Evolutionary conservation across 2,888 invertebrate genomes (phyloP), one percentile per base, ranked within the genome.

Genomic region (Ochropleura plecta): DNA sequence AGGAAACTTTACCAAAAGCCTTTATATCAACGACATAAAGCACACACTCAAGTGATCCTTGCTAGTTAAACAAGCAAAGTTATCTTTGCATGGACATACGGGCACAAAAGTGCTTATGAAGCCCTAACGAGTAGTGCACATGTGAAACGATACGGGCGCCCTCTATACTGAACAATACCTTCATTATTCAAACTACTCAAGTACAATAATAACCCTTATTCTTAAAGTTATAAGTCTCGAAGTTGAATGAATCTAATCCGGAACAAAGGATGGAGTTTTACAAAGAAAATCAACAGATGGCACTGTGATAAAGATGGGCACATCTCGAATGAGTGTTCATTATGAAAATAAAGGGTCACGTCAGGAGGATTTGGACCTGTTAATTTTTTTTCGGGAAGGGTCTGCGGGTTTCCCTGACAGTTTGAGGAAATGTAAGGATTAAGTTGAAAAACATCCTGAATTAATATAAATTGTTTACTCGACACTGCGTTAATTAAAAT

Each of bases 221-320:
- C 68, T 5, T 70, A 30, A 78, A 77, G 83, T 78, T 79, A 80
- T 91, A 94, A 91, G 91, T 88, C 86, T 83, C 81, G 86, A 89
- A 91, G 82, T 92, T 84, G 83, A 77, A 82, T 86, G 84, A 88
- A 85, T 84, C 57, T 79, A 71, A 78, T 83, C 73, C 78, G 75
- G 82, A 89, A 89, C 91, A 92, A 90, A 90, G 88, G 90, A 82
- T 70, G 63, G 83, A 89, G 90, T 92, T 92, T 88, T 87, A 93
- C 93, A 94, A 94, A 93, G 93, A 92, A 93, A 91, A 92, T 94
- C 94, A 95, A 94, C 94, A 94, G 94, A 94, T 95, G 94, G 92
- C 93, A 82, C 89, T 91, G 90, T 88, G 93, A 93, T 93, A 92
- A 91, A 92, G 89, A 90, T 88, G 79, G 88, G 88, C 83, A 89